phyloP scores from a whole-genome alignment of 2,888 invertebrate genomes.

The Nymphalis c-album region DNA sequence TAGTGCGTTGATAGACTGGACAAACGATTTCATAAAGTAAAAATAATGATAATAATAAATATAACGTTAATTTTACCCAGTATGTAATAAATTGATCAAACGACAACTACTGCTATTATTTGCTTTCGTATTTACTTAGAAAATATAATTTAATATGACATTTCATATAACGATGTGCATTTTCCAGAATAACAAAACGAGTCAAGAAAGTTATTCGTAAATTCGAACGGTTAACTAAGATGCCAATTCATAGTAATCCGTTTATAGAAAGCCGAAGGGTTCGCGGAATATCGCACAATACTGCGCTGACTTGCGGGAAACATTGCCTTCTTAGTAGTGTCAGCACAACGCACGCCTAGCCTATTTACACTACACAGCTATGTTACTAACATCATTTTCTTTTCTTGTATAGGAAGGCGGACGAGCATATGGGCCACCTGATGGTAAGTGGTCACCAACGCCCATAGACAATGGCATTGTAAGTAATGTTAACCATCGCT shows the following conservation, averaged over 20 bases:
- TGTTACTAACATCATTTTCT: neutral
- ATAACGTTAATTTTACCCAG: too few relatives aligned
- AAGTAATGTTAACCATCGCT: too few relatives aligned
- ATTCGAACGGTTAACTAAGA: slow-evolving; percentile 30
- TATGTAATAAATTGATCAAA: too few relatives aligned
- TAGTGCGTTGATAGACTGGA: too few relatives aligned
- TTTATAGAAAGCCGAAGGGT: slow-evolving; percentile 38
- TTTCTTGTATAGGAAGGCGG: too few relatives aligned
- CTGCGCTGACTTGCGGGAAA: slow-evolving; percentile 39
- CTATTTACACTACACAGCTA: neutral
- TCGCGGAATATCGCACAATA: slow-evolving; percentile 35
- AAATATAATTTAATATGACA: neutral
- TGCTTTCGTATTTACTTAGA: neutral
- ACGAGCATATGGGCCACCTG: too few relatives aligned
- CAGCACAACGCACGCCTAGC: slow-evolving; percentile 3
- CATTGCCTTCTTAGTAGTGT: slow-evolving; percentile 42
- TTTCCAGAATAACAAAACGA: slow-evolving; percentile 5
- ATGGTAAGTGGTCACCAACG: too few relatives aligned
- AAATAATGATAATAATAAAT: too few relatives aligned
- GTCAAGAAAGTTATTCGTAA: slow-evolving; percentile 28
- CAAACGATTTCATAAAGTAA: too few relatives aligned
- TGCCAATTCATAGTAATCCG: slow-evolving; percentile 34
- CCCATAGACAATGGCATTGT: too few relatives aligned
- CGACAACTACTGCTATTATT: too few relatives aligned
- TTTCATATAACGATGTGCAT: neutral